Percentiles rank a stretch among this genome's conserved stretches.
phyloP scores from a whole-genome alignment of 2,113 vertebrate species.

The Nibea coibor region DNA sequence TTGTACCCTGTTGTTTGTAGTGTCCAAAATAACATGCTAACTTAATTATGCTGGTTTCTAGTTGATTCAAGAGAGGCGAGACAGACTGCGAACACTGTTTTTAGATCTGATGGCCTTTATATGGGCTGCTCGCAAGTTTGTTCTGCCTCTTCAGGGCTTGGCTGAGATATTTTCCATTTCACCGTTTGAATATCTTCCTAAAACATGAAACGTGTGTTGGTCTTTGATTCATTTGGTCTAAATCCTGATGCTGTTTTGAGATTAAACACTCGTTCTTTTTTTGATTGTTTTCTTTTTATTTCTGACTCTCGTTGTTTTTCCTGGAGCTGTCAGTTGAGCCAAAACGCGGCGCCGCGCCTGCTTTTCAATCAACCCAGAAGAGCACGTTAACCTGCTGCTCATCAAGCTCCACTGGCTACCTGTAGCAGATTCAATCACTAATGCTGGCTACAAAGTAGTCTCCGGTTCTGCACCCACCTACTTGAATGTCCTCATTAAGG shows the following conservation, averaged over 20 bases:
- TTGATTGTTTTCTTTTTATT: neutral
- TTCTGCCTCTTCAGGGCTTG: neutral
- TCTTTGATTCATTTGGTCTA: constrained; percentile 58
- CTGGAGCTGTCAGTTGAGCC: neutral
- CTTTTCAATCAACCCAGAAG: too few species aligned
- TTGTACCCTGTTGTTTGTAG: neutral
- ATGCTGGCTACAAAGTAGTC: too few species aligned
- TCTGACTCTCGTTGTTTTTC: neutral
- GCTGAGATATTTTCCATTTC: neutral
- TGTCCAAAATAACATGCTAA: constrained; percentile 3
- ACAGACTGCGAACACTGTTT: constrained; percentile 7
- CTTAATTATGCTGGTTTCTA: constrained; percentile 11
- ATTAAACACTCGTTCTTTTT: neutral
- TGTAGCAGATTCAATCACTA: too few species aligned
- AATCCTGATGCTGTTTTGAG: constrained; percentile 13
- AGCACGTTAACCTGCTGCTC: too few species aligned
- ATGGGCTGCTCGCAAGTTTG: neutral
- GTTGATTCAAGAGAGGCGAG: neutral
- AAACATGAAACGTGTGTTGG: constrained; percentile 41
- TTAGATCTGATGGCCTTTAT: neutral
- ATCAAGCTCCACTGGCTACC: too few species aligned
- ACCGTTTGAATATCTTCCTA: constrained; percentile 14
- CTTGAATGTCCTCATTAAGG: too few species aligned
- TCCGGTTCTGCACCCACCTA: too few species aligned
- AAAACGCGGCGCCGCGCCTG: too few species aligned